Evolutionary conservation across 2,797 vertebrate species (phyloP), one percentile per base, ranked within the genome.

Genomic region (Poecile montanus): DNA sequence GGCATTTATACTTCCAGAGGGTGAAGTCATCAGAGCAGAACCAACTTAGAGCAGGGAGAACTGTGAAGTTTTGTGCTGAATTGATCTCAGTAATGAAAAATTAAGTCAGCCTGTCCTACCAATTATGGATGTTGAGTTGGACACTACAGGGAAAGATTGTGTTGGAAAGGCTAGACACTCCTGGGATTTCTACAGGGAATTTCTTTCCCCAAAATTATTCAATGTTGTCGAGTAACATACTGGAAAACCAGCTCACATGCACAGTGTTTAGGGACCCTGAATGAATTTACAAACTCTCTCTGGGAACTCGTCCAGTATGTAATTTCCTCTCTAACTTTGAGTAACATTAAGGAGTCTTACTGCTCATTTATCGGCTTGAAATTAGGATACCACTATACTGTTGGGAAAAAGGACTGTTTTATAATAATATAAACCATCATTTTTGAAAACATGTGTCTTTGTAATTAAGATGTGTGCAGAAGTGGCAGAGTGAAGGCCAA

Each of bases 11-110:
- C 72, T 91, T 92, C 36, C 81, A 79, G 54, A 79, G 63, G 25
- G 50, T 92, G 91, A 95, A 93, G 72, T 85, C 89, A 77, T 63
- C 81, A 54, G 78, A n/a, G 71, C 7, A 44, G 54, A 77, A 53
- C 50, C 53, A 56, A 21, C 18, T 65, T 60, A 13, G 25, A 63
- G 60, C 73, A 40, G 58, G 38, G 62, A 50, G 9, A 62, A 8
- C 32, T 75, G 58, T 54, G 12, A 32, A 60, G 38, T 85, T 85
- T 5, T 1, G 3, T 25, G 25, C 38, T 51, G 76, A 87, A 36
- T 6, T 47, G 34, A 58, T 44, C 26, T 62, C 23, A 25, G 51
- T 2, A 42, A 36, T 0, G 0, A 53, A 60, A 67, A 62, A 60
- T 34, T 10, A 22, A 70, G 57, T 51, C 48, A 3, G 50, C 26